phyloP scores from a whole-genome alignment of 2,113 vertebrate genomes.

The Naja naja region DNA sequence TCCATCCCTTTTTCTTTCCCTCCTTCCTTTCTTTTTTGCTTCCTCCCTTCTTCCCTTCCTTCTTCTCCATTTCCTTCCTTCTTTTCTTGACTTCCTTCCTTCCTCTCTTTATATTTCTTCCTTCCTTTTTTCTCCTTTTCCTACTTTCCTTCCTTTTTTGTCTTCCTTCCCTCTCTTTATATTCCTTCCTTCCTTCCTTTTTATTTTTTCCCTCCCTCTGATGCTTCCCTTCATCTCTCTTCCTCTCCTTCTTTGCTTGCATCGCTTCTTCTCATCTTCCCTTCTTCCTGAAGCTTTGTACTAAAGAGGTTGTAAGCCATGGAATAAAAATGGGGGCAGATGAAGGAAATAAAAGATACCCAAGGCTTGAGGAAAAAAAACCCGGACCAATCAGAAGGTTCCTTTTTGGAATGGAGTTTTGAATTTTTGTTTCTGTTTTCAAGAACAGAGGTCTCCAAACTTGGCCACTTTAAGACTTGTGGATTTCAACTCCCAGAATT shows the following conservation, averaged over 20 bases:
- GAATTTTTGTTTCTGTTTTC: not conserved
- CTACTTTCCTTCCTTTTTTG: not conserved
- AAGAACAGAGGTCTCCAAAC: no score
- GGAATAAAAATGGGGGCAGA: not conserved
- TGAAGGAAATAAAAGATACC: not conserved
- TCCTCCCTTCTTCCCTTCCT: not conserved
- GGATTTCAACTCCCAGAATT: no score
- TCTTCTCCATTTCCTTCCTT: not conserved
- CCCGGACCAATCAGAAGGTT: not conserved
- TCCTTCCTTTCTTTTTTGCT: no score
- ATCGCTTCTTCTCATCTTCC: not conserved
- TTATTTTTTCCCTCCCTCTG: not conserved
- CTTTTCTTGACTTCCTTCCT: not conserved
- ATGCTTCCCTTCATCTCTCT: not conserved
- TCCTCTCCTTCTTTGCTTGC: not conserved
- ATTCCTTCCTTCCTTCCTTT: not conserved
- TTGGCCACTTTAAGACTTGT: no score
- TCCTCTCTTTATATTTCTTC: not conserved
- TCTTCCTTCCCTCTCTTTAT: no score
- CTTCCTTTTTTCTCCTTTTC: no score
- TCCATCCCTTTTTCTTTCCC: not conserved
- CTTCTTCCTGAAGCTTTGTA: not conserved
- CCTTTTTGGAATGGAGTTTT: not conserved
- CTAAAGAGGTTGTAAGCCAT: not conserved
- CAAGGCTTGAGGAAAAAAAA: not conserved